Evolutionary conservation across 2,888 invertebrate genomes (phyloP), one percentile per base, ranked within the genome.

Genomic region (Agrochola litura): DNA sequence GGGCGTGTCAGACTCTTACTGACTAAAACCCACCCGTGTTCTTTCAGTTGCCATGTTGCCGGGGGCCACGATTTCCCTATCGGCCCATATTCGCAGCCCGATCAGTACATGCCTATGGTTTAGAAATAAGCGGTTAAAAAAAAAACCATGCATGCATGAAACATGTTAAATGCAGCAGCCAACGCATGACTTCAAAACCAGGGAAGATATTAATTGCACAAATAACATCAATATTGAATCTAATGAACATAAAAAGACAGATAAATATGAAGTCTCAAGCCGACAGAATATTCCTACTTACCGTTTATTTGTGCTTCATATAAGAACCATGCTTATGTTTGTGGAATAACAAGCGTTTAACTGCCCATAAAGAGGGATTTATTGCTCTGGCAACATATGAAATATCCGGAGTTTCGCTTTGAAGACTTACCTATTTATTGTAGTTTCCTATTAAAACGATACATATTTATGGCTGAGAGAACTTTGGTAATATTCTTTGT

Each of bases 281-380:
- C 76, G 68, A 79, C 87, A 81, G 81, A 88, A 88, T 82, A 90
- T 89, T 89, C 84, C 85, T 88, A 88, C 88, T 87, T 89, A 90
- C 89, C 87, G 91, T 92, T 91, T 92, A 92, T 93, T 63, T 90
- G 89, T 90, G 87, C 90, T 90, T 92, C 91, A 89, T 88, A 85
- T 85, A 83, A 89, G 90, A 89, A 89, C 89, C 90, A 91, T 92
- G 91, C 91, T 92, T 93, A 92, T 93, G 92, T 93, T 91, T 92
- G 91, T 88, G 91, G 91, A 92, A 92, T 93, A 94, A 94, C 94
- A 94, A 92, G 90, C 94, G 91, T 94, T 95, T 95, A 95, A 95
- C 94, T 93, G 94, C 92, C 94, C 93, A 93, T 95, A 94, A 95
- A 95, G 89, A 85, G 82, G 90, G 90, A 95, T 95, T 95, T 95